Evolutionary conservation across 1,140 invertebrate genomes (phyloP).

Genomic region (Coelopa frigida): DNA sequence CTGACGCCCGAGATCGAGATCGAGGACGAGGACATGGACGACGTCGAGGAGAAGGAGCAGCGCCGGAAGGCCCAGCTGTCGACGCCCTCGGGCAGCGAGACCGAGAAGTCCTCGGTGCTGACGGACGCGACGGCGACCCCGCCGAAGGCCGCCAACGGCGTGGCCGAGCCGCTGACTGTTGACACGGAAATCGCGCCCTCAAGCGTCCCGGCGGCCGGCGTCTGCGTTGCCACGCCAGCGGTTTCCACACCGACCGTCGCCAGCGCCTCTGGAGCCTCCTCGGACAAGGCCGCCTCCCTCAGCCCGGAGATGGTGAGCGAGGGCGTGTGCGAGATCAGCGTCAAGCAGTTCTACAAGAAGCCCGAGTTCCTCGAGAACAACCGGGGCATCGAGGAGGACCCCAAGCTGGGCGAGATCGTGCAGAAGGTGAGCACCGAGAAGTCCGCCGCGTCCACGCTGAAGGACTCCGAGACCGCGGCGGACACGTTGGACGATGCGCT

Average conservation of each 20-base stretch:
- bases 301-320: conserved; percentile 41
- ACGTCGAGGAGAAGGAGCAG: background rate
- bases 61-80: background rate
- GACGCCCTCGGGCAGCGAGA: background rate
- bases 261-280: background rate
- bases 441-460: too few relatives aligned
- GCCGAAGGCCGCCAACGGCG: background rate
- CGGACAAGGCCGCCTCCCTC: conserved; percentile 31
- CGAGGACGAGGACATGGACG: conserved; percentile 15
- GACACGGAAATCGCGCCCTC: background rate
- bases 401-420: conserved; percentile 42
- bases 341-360: conserved; percentile 42
- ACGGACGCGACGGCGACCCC: background rate
- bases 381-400: conserved; percentile 42
- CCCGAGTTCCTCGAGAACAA: conserved; percentile 44
- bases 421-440: conserved; percentile 25
- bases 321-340: conserved; percentile 37
- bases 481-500: background rate
- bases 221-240: background rate
- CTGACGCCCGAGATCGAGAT: conserved; percentile 23
- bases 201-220: background rate
- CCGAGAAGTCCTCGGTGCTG: background rate
- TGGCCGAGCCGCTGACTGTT: conserved; percentile 4
- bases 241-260: conserved; percentile 1
- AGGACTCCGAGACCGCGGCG: background rate